Base-by-base conservation (phyloP, 2,113 vertebrate genomes). In the Cololabis saira region DNA sequence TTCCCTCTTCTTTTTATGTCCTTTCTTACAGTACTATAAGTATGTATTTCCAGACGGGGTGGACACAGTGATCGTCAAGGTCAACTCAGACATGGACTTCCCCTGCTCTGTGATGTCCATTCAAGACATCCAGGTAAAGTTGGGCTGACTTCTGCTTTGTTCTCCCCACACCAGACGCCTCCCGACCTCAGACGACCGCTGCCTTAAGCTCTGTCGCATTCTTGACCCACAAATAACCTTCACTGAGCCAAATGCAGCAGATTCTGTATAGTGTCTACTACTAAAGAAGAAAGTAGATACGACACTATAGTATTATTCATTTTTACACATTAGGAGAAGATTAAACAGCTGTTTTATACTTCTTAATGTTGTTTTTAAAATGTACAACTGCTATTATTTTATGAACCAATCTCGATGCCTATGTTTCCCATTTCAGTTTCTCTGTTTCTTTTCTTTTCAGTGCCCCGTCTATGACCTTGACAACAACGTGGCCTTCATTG, bases 401-500 rank as follows among this genome's bases (percentile, higher is more conserved):
- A 16, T 19, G 41, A 27, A 27, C 24, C 24, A 27, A 5, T 27
- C 24, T 27, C 24, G 24, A 27, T 5, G 24, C 5, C 24, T 27
- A 37, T 37, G 33, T 11, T 9, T 9, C 6, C 33, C 6, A 37
- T 37, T 37, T 37, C 6, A 47, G 17, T 55, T 1, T 70, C 24
- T 24, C 1, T 56, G 12, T 33, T 44, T 27, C 27, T 40, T 55
- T 37, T 37, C 41, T 17, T 64, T 21, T 12, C 66, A 99, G 98
- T 99, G 98, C 65, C 98, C 98, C 0, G 97, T 99, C 52, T 99
- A 96, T 0, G 98, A 99, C 76, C 84, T 99, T 66, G 97, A 99
- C 92, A 99, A 98, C 90, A 99, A 99, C 0, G 98, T 99, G 68
- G 97, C 96, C 69, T 99, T 99, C 85, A 96, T 96, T 0, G 98